Evolutionary conservation across 2,888 invertebrate species (phyloP).

Genomic region (Oligia fasciuncula): DNA sequence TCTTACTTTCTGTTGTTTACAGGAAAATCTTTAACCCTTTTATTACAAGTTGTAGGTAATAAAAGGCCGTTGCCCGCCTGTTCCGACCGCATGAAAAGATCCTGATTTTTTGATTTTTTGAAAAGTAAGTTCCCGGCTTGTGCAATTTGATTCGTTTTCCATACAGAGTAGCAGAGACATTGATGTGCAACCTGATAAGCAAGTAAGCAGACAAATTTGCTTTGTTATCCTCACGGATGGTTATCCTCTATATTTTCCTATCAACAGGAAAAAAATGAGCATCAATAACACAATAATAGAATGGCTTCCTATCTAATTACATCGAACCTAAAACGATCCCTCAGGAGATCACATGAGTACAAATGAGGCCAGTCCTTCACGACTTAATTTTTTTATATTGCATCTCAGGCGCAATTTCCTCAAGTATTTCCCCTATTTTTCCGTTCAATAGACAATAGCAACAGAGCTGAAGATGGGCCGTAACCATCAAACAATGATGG

Average conservation of each 20-base stretch:
- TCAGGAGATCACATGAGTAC: constrained; percentile 21
- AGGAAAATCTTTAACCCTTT: constrained; percentile 31
- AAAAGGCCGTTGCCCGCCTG: not conserved
- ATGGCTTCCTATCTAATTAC: constrained; percentile 42
- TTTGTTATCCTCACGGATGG: not conserved
- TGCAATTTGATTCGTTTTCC: not conserved
- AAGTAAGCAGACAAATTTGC: not conserved
- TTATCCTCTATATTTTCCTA: not conserved
- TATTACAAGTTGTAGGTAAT: not conserved
- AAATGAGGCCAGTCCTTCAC: constrained; percentile 40
- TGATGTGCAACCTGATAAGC: not conserved
- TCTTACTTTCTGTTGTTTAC: constrained; percentile 39
- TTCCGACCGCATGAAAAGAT: not conserved
- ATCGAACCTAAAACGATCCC: constrained; percentile 31
- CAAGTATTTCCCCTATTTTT: constrained; percentile 48
- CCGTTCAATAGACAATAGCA: constrained; percentile 64
- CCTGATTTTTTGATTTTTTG: not conserved
- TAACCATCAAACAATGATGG: constrained; percentile 68
- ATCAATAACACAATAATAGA: constrained; percentile 20
- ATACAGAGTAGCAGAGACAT: not conserved
- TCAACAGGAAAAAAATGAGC: not conserved
- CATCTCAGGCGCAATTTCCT: constrained; percentile 49
- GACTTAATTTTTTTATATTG: constrained; percentile 49
- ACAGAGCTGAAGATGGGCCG: constrained; percentile 50
- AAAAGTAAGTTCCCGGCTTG: not conserved